These are phyloP conservation scores for Drosophila saltans DNA, from an alignment of 1,140 invertebrate genomes.

Conservation along the genomic window DNA sequence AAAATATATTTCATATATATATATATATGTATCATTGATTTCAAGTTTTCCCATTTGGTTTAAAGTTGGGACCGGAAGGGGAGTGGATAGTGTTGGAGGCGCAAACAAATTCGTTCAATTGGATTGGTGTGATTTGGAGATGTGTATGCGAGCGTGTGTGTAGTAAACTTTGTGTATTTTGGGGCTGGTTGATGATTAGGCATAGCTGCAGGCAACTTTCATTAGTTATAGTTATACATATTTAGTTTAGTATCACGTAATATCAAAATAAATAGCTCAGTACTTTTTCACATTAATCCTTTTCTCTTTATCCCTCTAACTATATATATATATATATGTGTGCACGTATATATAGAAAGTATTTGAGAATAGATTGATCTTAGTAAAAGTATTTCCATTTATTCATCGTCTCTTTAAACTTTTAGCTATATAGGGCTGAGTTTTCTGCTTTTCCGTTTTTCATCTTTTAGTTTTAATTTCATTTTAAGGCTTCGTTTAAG, in stretches of 20 bases:
- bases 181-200: slow-evolving; percentile 22
- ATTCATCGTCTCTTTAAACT: slow-evolving; percentile 33
- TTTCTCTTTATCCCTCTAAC: slow-evolving; percentile 45
- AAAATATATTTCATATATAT: slow-evolving; percentile 59
- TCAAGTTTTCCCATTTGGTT: slow-evolving; percentile 35
- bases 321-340: slow-evolving; percentile 30
- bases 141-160: slow-evolving; percentile 28
- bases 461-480: slow-evolving; percentile 2
- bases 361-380: neutral
- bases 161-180: too few species aligned
- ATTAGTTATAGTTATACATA: slow-evolving; percentile 45
- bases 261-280: slow-evolving; percentile 75
- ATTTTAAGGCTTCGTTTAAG: slow-evolving; percentile 5
- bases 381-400: neutral
- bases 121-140: slow-evolving; percentile 37
- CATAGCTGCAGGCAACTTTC: slow-evolving; percentile 65
- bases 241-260: slow-evolving; percentile 79
- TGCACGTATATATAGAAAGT: neutral
- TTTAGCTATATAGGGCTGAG: slow-evolving; percentile 54
- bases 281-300: slow-evolving; percentile 39
- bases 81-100: slow-evolving; percentile 23
- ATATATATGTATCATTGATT: slow-evolving; percentile 58
- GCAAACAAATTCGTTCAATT: slow-evolving; percentile 65
- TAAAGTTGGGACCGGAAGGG: neutral
- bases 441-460: neutral